Conservation (phyloP, 2,113 vertebrate species). For the Panthera tigris region DNA sequence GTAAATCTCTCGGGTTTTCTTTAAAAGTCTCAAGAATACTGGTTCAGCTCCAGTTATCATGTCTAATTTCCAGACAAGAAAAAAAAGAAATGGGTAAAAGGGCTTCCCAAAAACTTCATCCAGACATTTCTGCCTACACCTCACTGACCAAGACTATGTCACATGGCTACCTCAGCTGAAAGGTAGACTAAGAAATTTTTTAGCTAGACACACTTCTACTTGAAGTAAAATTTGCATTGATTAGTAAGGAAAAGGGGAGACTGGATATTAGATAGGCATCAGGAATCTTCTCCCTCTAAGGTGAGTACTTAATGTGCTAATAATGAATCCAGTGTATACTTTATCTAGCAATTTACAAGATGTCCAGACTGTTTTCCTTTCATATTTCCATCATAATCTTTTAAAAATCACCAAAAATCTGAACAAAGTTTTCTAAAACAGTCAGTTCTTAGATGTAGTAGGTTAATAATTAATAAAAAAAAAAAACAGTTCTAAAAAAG, state of each 20-base stretch:
- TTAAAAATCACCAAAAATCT: constrained; percentile 16
- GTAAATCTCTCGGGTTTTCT: background rate
- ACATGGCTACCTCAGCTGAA: background rate
- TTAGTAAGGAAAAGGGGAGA: background rate
- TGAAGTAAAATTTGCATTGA: background rate
- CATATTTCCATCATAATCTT: constrained; percentile 28
- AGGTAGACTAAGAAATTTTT: background rate
- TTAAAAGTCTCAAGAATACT: background rate
- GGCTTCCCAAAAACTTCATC: background rate
- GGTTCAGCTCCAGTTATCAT: background rate
- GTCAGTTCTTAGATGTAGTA: background rate
- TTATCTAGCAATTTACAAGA: constrained; percentile 41
- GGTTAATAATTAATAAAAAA: constrained; percentile 48
- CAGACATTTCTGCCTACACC: background rate
- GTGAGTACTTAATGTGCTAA: background rate
- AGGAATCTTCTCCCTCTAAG: background rate
- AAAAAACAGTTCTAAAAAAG: background rate
- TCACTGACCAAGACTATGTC: background rate
- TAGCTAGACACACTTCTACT: background rate
- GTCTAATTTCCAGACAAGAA: background rate
- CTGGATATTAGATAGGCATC: background rate
- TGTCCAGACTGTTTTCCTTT: background rate
- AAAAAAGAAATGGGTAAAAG: background rate
- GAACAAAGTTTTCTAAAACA: constrained; percentile 28
- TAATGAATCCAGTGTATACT: background rate